Conservation (phyloP, 2,888 invertebrate genomes). For the Ophion obscuratus region DNA sequence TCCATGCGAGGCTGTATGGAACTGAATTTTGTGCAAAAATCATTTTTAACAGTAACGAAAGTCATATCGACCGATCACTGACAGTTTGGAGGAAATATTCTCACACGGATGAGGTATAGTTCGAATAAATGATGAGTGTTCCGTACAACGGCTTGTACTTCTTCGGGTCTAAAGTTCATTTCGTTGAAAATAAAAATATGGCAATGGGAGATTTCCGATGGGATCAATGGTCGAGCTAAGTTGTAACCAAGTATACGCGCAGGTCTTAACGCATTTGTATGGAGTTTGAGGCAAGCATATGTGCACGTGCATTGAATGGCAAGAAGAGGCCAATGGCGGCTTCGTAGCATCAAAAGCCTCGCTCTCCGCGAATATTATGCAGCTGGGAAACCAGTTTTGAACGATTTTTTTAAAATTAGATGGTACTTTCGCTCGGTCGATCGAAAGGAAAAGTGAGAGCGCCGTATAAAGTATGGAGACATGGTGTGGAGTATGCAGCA, state of each 20-base stretch:
- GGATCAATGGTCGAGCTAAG: background rate
- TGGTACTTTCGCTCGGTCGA: slow-evolving; percentile 80
- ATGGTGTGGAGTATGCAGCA: slow-evolving; percentile 8
- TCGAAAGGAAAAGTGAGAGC: slow-evolving; percentile 80
- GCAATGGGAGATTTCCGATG: too few species aligned
- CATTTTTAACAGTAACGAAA: too few species aligned
- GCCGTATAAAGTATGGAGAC: background rate
- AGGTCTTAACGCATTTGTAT: too few species aligned
- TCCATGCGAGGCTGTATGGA: too few species aligned
- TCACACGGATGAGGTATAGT: too few species aligned
- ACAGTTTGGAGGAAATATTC: too few species aligned
- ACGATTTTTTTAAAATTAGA: slow-evolving; percentile 73
- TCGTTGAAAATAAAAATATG: too few species aligned
- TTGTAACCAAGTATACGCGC: background rate
- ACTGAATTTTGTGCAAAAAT: too few species aligned
- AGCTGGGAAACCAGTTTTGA: slow-evolving; percentile 78
- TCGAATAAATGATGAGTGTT: too few species aligned
- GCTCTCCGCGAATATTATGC: slow-evolving; percentile 24
- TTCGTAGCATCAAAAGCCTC: slow-evolving; percentile 31
- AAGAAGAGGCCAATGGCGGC: slow-evolving; percentile 25
- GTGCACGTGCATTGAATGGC: background rate
- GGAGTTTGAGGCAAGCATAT: background rate
- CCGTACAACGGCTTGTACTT: too few species aligned
- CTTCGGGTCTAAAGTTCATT: too few species aligned
- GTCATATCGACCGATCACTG: too few species aligned